Evolutionary conservation across 1,140 invertebrate species (phyloP).

Genomic region (Lasioglossum albipes): DNA sequence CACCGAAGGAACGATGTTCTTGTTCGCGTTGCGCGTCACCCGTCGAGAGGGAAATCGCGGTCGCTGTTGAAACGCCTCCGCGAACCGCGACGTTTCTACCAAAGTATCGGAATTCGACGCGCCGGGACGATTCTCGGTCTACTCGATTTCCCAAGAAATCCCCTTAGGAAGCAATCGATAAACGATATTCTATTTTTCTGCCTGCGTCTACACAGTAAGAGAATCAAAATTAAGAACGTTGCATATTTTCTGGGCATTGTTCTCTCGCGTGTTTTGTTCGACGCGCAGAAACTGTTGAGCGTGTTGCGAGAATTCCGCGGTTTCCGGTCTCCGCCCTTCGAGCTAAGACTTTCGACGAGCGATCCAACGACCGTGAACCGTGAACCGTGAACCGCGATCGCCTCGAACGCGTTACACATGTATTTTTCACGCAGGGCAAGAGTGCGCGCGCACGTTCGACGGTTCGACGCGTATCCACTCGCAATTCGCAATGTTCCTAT

Average conservation of each 20-base stretch:
- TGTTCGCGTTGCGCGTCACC: not conserved
- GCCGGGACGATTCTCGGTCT: conserved; percentile 2
- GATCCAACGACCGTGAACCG: too few species aligned
- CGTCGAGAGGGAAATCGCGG: not conserved
- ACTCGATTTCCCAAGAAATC: conserved; percentile 34
- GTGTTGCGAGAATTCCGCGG: not conserved
- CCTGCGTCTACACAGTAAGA: conserved; percentile 60
- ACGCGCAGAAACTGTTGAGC: conserved; percentile 17
- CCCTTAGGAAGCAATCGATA: conserved; percentile 44
- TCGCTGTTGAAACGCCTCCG: conserved; percentile 4
- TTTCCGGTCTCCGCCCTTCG: too few species aligned
- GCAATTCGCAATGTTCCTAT: conserved; percentile 65
- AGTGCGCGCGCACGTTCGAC: not conserved
- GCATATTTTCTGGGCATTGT: conserved; percentile 65
- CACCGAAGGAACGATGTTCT: not conserved
- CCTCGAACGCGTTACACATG: too few species aligned
- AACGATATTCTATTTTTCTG: conserved; percentile 64
- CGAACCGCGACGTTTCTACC: conserved; percentile 7
- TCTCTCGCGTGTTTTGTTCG: conserved; percentile 41
- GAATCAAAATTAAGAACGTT: conserved; percentile 37
- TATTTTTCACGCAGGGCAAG: not conserved
- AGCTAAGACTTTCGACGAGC: too few species aligned
- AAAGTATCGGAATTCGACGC: conserved; percentile 14
- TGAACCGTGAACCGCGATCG: too few species aligned
- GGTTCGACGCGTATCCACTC: conserved; percentile 31